Percentiles rank a stretch among this genome's conserved stretches.
Conservation (phyloP, 2,113 vertebrate species). For the Sphyrna mokarran region DNA sequence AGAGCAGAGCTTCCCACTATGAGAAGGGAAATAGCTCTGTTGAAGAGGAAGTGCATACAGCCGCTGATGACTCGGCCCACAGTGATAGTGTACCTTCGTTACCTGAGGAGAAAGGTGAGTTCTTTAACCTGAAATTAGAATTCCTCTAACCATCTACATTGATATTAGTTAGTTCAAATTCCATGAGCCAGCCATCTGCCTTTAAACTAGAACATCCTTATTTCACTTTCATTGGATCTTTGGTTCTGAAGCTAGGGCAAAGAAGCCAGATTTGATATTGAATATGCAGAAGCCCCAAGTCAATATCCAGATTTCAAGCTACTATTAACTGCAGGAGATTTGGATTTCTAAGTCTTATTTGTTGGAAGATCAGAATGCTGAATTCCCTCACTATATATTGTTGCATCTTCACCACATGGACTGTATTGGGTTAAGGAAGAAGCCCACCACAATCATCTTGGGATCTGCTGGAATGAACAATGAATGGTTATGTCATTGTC, state of each 20-base stretch:
- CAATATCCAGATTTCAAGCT: not conserved
- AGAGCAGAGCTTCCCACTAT: conserved; percentile 44
- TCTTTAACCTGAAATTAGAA: not conserved
- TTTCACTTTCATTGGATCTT: not conserved
- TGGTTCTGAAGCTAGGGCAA: not conserved
- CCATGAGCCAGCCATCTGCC: not conserved
- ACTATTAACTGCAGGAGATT: not conserved
- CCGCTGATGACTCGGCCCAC: conserved; percentile 66
- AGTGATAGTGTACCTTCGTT: conserved; percentile 69
- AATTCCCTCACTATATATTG: not conserved
- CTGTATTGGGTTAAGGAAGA: not conserved
- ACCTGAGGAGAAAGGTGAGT: conserved; percentile 75
- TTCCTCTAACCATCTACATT: not conserved
- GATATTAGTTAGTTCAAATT: not conserved
- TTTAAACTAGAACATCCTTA: not conserved
- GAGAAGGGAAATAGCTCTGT: conserved; percentile 57
- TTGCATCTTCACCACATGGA: not conserved
- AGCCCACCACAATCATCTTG: not conserved
- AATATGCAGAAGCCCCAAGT: not conserved
- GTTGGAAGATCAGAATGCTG: not conserved
- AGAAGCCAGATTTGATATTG: not conserved
- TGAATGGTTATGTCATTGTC: not conserved
- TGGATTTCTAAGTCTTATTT: not conserved
- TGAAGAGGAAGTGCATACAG: conserved; percentile 69
- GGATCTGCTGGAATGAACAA: not conserved